Conservation (phyloP, 2,888 invertebrate genomes). For the Papilio elwesi region DNA sequence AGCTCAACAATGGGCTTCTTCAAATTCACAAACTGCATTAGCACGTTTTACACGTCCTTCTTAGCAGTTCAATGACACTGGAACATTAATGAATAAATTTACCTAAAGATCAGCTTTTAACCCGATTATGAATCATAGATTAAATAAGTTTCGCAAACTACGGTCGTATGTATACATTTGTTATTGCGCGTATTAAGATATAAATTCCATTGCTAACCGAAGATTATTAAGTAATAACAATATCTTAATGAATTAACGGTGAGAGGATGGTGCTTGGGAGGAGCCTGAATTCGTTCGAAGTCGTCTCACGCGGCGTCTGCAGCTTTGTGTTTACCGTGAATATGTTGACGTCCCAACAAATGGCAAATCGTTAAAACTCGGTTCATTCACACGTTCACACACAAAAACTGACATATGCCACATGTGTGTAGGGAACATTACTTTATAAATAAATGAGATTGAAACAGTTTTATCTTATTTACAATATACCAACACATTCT, state of each 20-base stretch:
- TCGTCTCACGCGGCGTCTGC: conserved; percentile 4
- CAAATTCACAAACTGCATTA: conserved; percentile 41
- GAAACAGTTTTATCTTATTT: no score
- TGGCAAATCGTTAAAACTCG: not conserved
- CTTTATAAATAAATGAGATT: no score
- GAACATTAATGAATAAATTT: conserved; percentile 25
- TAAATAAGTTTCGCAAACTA: conserved; percentile 31
- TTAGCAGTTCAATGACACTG: conserved; percentile 41
- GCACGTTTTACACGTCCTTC: conserved; percentile 39
- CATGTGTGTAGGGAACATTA: no score
- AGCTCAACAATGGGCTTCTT: conserved; percentile 37
- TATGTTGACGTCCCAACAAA: conserved; percentile 9
- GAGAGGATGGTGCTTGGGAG: conserved; percentile 12
- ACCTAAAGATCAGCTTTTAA: conserved; percentile 21
- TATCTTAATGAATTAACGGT: conserved; percentile 39
- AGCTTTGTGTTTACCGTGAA: conserved; percentile 5
- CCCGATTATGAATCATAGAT: conserved; percentile 35
- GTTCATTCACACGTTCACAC: not conserved
- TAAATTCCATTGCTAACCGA: conserved; percentile 37
- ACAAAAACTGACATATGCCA: no score
- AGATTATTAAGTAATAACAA: conserved; percentile 42
- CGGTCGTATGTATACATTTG: conserved; percentile 23
- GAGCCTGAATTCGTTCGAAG: conserved; percentile 24
- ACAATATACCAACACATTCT: no score
- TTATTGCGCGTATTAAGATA: conserved; percentile 39